phyloP scores from a whole-genome alignment of 1,140 invertebrate species.

The Ceratina calcarata region DNA sequence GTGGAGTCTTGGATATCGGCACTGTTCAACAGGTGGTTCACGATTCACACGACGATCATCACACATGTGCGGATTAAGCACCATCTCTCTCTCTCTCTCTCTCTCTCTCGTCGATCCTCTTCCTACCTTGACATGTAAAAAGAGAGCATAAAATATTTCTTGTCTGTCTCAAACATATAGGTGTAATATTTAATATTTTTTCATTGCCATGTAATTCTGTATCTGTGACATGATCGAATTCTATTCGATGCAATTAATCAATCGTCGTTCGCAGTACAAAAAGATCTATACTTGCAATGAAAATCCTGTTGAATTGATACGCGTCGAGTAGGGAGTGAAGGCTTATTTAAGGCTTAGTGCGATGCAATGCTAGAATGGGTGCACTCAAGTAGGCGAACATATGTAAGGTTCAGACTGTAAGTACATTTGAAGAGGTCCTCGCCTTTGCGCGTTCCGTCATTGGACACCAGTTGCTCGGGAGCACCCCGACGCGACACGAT shows the following conservation, averaged over 20 bases:
- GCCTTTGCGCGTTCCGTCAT: constrained; percentile 58
- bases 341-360: background rate
- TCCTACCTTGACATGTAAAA: background rate
- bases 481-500: no score
- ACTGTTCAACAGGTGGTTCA: constrained; percentile 66
- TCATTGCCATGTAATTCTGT: no score
- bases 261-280: constrained; percentile 21
- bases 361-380: constrained; percentile 28
- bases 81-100: constrained; percentile 37
- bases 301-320: no score
- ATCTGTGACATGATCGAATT: no score
- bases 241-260: no score
- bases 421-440: constrained; percentile 61
- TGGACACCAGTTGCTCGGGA: constrained; percentile 62
- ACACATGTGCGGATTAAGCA: constrained; percentile 67
- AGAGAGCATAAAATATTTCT: no score
- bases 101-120: constrained; percentile 27
- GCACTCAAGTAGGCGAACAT: constrained; percentile 49
- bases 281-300: background rate
- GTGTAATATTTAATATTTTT: no score
- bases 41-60: constrained; percentile 60
- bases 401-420: constrained; percentile 65
- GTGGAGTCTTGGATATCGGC: constrained; percentile 52
- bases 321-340: no score
- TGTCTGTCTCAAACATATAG: no score